A percentile compares a stretch with the other conserved stretches of the same genome.
These are phyloP conservation scores for Mylabris phalerata DNA, from an alignment of 1,140 invertebrate genomes.

Conservation along the genomic window DNA sequence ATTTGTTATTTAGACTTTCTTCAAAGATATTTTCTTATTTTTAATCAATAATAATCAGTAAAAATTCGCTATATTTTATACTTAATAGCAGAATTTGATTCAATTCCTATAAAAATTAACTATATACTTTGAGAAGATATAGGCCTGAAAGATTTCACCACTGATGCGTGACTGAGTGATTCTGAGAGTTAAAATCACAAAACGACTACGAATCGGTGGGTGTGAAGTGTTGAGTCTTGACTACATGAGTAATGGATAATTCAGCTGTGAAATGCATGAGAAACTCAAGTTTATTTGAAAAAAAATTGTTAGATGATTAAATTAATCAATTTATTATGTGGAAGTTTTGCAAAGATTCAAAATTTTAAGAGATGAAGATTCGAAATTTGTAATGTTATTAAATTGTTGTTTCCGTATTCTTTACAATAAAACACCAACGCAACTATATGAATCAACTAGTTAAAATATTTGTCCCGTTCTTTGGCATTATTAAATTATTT, in stretches of 20 bases:
- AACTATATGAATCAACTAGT: background rate
- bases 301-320: slow-evolving; percentile 3
- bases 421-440: background rate
- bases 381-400: background rate
- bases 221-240: slow-evolving; percentile 14
- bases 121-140: background rate
- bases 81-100: no score
- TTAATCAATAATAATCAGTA: no score
- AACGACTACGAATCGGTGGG: slow-evolving; percentile 10
- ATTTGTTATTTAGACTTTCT: no score
- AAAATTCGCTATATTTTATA: no score
- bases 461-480: no score
- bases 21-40: no score
- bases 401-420: slow-evolving; percentile 9
- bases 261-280: slow-evolving; percentile 18
- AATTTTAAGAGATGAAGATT: no score
- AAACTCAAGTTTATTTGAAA: slow-evolving; percentile 7
- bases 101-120: no score
- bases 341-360: no score
- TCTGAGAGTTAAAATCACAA: slow-evolving; percentile 3
- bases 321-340: slow-evolving; percentile 2
- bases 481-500: no score
- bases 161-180: slow-evolving; percentile 16
- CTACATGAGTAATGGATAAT: slow-evolving; percentile 16
- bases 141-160: slow-evolving; percentile 10